Percentiles rank a stretch among this genome's conserved stretches.
phyloP scores from a whole-genome alignment of 1,140 invertebrate species.

The Anadara kagoshimensis region DNA sequence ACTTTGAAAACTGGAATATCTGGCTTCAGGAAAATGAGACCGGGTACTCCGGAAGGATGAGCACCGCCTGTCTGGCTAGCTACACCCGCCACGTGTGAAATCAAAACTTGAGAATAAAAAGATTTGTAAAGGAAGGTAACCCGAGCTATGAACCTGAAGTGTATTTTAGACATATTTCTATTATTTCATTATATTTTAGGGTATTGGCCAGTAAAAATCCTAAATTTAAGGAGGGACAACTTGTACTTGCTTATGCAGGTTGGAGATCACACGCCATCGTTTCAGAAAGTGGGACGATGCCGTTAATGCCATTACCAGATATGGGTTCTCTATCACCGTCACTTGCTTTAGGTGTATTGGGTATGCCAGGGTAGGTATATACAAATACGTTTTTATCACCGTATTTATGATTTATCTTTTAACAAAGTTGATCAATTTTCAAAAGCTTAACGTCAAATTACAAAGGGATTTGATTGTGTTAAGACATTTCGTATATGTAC shows the following conservation, averaged over 20 bases:
- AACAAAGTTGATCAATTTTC: background rate
- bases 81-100: too few relatives aligned
- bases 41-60: too few relatives aligned
- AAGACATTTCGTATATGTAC: background rate
- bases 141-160: too few relatives aligned
- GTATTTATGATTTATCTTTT: background rate
- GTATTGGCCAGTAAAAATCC: constrained; percentile 39
- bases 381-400: background rate
- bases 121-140: too few relatives aligned
- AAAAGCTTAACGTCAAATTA: background rate
- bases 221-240: constrained; percentile 25
- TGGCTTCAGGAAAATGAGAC: too few relatives aligned
- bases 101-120: too few relatives aligned
- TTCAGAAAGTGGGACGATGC: background rate
- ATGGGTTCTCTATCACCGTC: constrained; percentile 44
- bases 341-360: constrained; percentile 44
- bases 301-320: constrained; percentile 30
- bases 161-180: too few relatives aligned
- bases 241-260: constrained; percentile 17
- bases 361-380: constrained; percentile 54
- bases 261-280: constrained; percentile 42
- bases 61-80: too few relatives aligned
- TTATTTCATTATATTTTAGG: constrained; percentile 1
- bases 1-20: too few relatives aligned
- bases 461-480: background rate